Conservation (phyloP, 2,888 invertebrate species). For the Cynaeus angustus region DNA sequence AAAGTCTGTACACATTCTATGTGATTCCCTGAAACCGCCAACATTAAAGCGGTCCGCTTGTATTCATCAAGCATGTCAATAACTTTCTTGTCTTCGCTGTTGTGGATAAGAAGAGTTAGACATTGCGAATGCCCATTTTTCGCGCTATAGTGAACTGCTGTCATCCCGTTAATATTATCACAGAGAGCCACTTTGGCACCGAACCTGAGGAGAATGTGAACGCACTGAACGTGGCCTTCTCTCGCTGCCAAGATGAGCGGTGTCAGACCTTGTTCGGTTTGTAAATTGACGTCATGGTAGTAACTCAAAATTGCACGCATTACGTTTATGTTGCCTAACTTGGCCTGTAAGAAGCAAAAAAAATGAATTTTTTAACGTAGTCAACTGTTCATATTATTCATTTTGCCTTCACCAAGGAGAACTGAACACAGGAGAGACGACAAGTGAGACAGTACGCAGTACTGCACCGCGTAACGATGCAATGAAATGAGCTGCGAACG, state of each 20-base stretch:
- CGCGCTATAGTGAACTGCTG: constrained; percentile 68
- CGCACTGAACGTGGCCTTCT: constrained; percentile 74
- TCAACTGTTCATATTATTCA: no score
- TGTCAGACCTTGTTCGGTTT: constrained; percentile 73
- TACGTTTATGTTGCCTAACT: constrained; percentile 75
- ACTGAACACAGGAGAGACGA: no score
- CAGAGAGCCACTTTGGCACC: constrained; percentile 75
- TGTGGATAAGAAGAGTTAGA: constrained; percentile 73
- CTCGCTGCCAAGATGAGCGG: constrained; percentile 76
- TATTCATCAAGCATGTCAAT: constrained; percentile 71
- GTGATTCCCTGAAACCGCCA: constrained; percentile 75
- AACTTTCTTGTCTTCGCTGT: constrained; percentile 70
- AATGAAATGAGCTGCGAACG: no score
- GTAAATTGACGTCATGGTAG: constrained; percentile 75
- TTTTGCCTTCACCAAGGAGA: no score
- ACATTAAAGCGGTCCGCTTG: constrained; percentile 75
- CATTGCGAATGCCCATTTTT: constrained; percentile 75
- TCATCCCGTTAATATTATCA: constrained; percentile 65
- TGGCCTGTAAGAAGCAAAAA: constrained; percentile 67
- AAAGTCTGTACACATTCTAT: constrained; percentile 74
- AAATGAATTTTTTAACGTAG: background rate
- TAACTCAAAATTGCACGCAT: constrained; percentile 73
- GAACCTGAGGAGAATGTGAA: constrained; percentile 74
- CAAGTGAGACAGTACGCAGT: no score
- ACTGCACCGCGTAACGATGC: no score